Base-by-base conservation (phyloP, 2,888 invertebrate species). In the Pollenia griseotomentosa region DNA sequence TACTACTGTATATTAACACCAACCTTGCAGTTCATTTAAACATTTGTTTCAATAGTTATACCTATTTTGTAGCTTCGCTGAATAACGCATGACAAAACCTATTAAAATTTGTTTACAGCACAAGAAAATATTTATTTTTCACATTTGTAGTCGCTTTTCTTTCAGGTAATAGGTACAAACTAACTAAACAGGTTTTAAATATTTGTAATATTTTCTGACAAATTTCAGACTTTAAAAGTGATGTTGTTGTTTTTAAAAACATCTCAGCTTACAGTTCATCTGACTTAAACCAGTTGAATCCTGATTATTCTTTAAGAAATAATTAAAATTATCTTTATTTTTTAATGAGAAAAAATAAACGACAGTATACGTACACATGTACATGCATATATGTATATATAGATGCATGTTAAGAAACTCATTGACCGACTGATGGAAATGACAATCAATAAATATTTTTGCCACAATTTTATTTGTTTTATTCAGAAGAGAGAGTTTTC, bases 241-340 rank as follows among this genome's bases (percentile, higher is more conserved):
- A 14, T 65, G n/a, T 46, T 73, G 3, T 42, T 61, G 19, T 51
- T 8, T 57, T 11, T 59, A 8, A 51, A 42, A 74, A 51, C 46
- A 19, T 40, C 57, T 46, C 8, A 77, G 77, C 70, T 77, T 61
- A 68, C 33, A 84, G 59, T 74, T 73, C 61, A 74, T 59, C 86
- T 53, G 57, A 75, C 68, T 84, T 61, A 46, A 87, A 87, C 87
- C 78, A 84, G 87, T 87, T 84, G 65, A 68, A 74, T 68, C 83
- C 33, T 40, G 83, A 70, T 70, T 73, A 65, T 65, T 51, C 75
- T 70, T 53, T 77, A 61, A 40, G 44, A 8, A 16, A 19, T 46
- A 83, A 61, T 14, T 77, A 11, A 77, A 61, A 55, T 63, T 46
- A 77, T 77, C 68, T 70, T 51, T 75, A 33, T 33, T 70, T 57